Conservation (phyloP, 2,888 invertebrate genomes). For the Lasioglossum malachurum region DNA sequence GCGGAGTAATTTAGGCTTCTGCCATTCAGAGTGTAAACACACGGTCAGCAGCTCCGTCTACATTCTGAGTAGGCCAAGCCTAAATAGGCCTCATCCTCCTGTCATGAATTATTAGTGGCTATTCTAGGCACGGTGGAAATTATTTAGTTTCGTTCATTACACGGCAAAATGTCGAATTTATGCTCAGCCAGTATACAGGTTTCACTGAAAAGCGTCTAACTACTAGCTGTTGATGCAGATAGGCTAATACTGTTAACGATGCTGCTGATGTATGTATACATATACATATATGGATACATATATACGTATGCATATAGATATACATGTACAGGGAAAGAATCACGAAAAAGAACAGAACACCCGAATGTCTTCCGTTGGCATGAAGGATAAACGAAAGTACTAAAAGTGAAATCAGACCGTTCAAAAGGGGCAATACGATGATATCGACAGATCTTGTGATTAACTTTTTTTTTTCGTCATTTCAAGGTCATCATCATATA, state of each 20-base stretch:
- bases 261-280: background rate
- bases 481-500: too few relatives aligned
- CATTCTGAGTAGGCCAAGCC: constrained; percentile 17
- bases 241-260: constrained; percentile 12
- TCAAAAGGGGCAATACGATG: too few relatives aligned
- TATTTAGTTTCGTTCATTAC: constrained; percentile 19
- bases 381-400: too few relatives aligned
- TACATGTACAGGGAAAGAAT: background rate
- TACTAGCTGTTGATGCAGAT: constrained; percentile 19
- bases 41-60: constrained; percentile 20
- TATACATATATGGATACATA: background rate
- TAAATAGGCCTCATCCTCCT: constrained; percentile 12
- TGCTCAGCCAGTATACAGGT: background rate
- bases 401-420: too few relatives aligned
- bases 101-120: constrained; percentile 1
- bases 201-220: constrained; percentile 15
- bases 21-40: constrained; percentile 21
- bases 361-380: too few relatives aligned
- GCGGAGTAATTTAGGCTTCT: constrained; percentile 14
- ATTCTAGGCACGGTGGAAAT: constrained; percentile 10
- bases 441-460: too few relatives aligned
- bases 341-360: too few relatives aligned
- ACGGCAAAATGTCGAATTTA: constrained; percentile 1
- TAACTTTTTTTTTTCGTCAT: too few relatives aligned
- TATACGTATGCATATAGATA: background rate